These are phyloP conservation scores for Drosophila ustulata DNA, from an alignment of 2,888 invertebrate genomes.

Conservation along the genomic window DNA sequence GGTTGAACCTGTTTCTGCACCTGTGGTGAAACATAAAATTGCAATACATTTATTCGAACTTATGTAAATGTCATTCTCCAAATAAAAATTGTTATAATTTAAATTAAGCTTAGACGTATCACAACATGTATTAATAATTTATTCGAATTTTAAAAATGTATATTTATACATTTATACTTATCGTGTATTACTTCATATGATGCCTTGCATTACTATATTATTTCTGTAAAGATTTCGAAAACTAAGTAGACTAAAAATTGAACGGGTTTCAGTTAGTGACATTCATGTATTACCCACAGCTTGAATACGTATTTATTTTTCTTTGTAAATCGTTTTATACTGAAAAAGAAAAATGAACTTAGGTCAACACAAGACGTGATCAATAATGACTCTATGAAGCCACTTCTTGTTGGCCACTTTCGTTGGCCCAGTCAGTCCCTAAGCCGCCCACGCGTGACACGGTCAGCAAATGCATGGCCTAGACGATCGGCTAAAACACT, in stretches of 20 bases:
- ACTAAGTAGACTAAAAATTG: not conserved
- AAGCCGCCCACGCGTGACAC: conserved; percentile 21
- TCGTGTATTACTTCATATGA: too few species aligned
- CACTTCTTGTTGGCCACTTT: conserved; percentile 32
- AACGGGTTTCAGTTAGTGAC: not conserved
- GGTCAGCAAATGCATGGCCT: conserved; percentile 24
- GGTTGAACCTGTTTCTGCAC: not conserved
- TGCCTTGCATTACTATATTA: too few species aligned
- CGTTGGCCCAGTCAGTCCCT: conserved; percentile 35
- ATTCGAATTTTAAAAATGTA: too few species aligned
- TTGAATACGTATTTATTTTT: not conserved
- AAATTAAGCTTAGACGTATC: too few species aligned
- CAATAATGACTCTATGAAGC: conserved; percentile 3
- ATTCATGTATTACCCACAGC: not conserved
- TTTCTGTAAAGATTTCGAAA: too few species aligned
- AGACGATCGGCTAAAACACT: conserved; percentile 30
- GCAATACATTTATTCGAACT: too few species aligned
- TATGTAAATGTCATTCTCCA: too few species aligned
- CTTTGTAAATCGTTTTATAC: not conserved
- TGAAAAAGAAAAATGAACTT: not conserved
- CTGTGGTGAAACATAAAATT: not conserved
- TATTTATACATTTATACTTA: too few species aligned
- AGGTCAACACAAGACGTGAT: conserved; percentile 9
- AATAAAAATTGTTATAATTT: too few species aligned
- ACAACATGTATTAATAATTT: too few species aligned